Conservation (phyloP, 2,888 invertebrate genomes). For the Drosophila kanekoi region DNA sequence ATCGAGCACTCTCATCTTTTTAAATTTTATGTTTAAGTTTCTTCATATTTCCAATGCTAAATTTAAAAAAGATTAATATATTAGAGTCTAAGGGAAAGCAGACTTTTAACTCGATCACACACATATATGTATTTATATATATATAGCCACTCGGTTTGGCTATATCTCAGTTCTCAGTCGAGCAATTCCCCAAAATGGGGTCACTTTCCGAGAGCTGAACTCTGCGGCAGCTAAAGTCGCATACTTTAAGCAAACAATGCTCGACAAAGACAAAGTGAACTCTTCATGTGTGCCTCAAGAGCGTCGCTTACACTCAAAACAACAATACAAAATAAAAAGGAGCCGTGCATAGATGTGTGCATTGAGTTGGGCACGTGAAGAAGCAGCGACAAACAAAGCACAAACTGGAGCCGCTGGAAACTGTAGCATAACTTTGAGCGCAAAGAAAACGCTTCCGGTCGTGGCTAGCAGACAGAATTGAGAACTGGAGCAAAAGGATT, state of each 20-base stretch:
- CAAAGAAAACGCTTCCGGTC: slow-evolving; percentile 77
- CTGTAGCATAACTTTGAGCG: slow-evolving; percentile 68
- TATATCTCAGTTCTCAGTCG: no score
- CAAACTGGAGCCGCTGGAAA: slow-evolving; percentile 45
- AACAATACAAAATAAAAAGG: slow-evolving; percentile 19
- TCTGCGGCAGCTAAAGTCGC: slow-evolving; percentile 11
- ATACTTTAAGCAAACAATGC: slow-evolving; percentile 50
- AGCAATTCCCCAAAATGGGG: slow-evolving; percentile 17
- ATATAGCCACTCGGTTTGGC: no score
- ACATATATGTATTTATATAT: no score
- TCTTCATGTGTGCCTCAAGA: slow-evolving; percentile 54
- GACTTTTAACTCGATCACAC: no score
- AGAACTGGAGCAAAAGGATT: slow-evolving; percentile 62
- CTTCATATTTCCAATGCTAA: no score
- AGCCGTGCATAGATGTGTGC: slow-evolving; percentile 1
- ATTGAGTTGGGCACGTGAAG: slow-evolving; percentile 1
- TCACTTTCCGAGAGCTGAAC: slow-evolving; percentile 27
- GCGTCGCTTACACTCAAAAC: slow-evolving; percentile 34
- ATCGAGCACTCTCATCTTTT: no score
- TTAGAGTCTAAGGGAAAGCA: no score
- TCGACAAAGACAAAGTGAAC: slow-evolving; percentile 48
- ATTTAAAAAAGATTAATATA: no score
- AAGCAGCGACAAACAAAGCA: slow-evolving; percentile 38
- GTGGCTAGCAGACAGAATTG: slow-evolving; percentile 45
- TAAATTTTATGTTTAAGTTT: no score